Evolutionary conservation across 2,113 vertebrate genomes (phyloP).

Genomic region (Pseudolaguvia tuberculata): DNA sequence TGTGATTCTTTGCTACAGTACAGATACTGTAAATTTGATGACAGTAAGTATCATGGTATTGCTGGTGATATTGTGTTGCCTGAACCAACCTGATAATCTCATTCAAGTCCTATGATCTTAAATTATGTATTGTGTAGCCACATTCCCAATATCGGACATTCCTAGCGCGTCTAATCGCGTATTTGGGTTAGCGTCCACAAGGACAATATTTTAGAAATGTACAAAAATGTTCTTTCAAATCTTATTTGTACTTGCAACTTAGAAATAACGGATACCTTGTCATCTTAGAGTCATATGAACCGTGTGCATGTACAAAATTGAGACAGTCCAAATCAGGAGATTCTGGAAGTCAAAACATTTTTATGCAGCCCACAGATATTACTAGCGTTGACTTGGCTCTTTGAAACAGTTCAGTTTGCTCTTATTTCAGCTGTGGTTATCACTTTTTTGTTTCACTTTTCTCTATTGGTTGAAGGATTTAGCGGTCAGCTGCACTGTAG

Average conservation of each 20-base stretch:
- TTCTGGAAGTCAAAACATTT: too few species aligned
- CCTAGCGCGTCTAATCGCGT: too few species aligned
- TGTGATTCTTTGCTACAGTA: too few species aligned
- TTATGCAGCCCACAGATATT: too few species aligned
- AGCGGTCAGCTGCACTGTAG: neutral
- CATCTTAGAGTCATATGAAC: too few species aligned
- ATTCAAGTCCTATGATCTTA: neutral
- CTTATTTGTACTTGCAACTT: neutral
- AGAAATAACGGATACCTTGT: neutral
- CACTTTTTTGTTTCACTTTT: neutral
- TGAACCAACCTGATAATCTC: neutral
- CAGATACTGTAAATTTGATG: too few species aligned
- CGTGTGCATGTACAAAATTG: too few species aligned
- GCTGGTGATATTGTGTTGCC: neutral
- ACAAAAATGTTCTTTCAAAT: neutral
- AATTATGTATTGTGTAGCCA: neutral
- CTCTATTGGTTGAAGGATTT: slow-evolving; percentile 1
- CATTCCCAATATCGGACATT: neutral
- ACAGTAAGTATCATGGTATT: too few species aligned
- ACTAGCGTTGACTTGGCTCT: neutral
- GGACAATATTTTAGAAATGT: neutral
- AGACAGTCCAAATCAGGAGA: too few species aligned
- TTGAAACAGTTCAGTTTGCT: neutral
- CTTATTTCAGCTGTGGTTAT: neutral
- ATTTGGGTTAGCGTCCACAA: neutral